These are phyloP conservation scores for Anastrepha obliqua DNA, from an alignment of 1,140 invertebrate genomes.

Conservation along the genomic window DNA sequence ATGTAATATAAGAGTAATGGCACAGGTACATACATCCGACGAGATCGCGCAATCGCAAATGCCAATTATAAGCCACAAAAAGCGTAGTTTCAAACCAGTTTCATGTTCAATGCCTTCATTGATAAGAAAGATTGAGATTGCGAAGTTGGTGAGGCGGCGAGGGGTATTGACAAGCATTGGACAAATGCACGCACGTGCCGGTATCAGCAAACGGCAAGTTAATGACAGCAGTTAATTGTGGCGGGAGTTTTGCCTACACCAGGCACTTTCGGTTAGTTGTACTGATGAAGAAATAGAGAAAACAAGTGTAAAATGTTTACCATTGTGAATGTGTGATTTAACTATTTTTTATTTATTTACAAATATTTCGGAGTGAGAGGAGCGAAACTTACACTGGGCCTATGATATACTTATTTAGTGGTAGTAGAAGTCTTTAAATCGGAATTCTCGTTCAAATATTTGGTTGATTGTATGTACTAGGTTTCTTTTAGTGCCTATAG, in stretches of 20 bases:
- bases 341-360: too few relatives aligned
- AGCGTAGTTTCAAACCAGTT: background rate
- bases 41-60: background rate
- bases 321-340: background rate
- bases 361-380: background rate
- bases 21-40: background rate
- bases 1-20: too few relatives aligned
- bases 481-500: background rate
- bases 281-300: too few relatives aligned
- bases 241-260: too few relatives aligned
- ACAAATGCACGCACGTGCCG: background rate
- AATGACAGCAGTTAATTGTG: too few relatives aligned
- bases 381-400: background rate
- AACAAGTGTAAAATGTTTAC: background rate
- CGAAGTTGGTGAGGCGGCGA: too few relatives aligned
- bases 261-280: too few relatives aligned
- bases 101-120: conserved; percentile 16
- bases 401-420: background rate
- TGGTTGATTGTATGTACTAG: background rate
- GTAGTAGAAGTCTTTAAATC: background rate
- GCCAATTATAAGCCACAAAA: conserved; percentile 4
- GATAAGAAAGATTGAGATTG: background rate
- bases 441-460: conserved; percentile 23
- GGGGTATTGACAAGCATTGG: too few relatives aligned
- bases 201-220: too few relatives aligned